A percentile compares a stretch with the other conserved stretches of the same genome.
phyloP scores from a whole-genome alignment of 2,797 vertebrate species.

The Pantherophis alleghaniensis region DNA sequence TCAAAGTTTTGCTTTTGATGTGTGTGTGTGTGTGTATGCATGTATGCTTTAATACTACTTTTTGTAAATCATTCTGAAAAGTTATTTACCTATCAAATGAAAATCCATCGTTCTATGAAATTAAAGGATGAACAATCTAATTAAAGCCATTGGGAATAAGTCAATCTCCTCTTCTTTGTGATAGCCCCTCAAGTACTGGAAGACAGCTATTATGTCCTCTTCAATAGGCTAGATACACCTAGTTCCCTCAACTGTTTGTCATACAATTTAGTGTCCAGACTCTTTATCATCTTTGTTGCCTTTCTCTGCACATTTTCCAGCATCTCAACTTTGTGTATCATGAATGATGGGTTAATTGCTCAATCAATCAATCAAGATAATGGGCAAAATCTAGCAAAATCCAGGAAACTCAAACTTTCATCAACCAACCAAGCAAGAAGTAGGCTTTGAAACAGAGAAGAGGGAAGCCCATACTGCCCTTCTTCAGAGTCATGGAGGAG shows the following conservation, averaged over 20 bases:
- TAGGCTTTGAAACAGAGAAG: neutral
- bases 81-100: neutral
- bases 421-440: neutral
- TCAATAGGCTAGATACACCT: too few species aligned
- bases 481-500: neutral
- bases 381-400: neutral
- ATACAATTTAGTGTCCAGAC: too few species aligned
- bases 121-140: neutral
- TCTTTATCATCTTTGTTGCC: too few species aligned
- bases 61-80: neutral
- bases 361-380: neutral
- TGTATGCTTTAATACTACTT: neutral
- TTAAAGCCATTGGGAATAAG: neutral
- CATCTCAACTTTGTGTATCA: too few species aligned
- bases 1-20: neutral
- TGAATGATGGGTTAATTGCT: too few species aligned
- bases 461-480: neutral
- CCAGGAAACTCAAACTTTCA: neutral
- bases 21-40: too few species aligned
- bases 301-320: too few species aligned
- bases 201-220: too few species aligned
- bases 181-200: too few species aligned
- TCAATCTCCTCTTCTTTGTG: too few species aligned
- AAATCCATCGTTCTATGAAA: neutral
- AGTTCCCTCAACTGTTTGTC: too few species aligned